phyloP scores from a whole-genome alignment of 2,888 invertebrate genomes.

The Oxystoma pomonae region DNA sequence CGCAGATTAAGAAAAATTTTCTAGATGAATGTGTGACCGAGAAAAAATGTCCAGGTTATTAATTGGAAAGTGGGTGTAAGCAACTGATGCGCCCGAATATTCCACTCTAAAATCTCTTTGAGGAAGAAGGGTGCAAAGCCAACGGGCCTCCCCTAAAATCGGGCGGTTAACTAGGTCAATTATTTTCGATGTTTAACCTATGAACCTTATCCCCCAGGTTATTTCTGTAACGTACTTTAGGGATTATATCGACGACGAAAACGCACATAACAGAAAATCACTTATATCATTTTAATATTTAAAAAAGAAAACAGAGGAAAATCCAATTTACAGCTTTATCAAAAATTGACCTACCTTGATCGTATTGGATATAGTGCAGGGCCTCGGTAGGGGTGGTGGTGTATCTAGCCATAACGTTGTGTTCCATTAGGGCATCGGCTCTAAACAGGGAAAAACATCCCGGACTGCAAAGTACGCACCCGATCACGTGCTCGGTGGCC shows the following conservation, averaged over 20 bases:
- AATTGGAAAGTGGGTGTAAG: conserved; percentile 94
- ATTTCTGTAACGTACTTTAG: no score
- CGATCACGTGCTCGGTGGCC: conserved; percentile 85
- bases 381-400: conserved; percentile 75
- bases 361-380: conserved; percentile 84
- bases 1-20: no score
- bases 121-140: conserved; percentile 88
- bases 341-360: conserved; percentile 80
- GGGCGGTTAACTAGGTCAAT: no score
- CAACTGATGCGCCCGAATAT: conserved; percentile 93
- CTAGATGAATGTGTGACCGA: no score
- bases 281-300: background rate
- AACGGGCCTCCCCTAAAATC: conserved; percentile 86
- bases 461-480: conserved; percentile 86
- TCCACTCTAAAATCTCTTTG: conserved; percentile 91
- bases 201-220: no score
- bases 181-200: no score
- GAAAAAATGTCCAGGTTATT: no score
- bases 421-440: conserved; percentile 85
- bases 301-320: no score
- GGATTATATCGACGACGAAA: no score
- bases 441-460: conserved; percentile 90
- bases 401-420: conserved; percentile 85
- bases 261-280: background rate
- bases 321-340: background rate